Evolutionary conservation across 2,888 invertebrate genomes (phyloP).

Genomic region (Pasiphila rectangulata): DNA sequence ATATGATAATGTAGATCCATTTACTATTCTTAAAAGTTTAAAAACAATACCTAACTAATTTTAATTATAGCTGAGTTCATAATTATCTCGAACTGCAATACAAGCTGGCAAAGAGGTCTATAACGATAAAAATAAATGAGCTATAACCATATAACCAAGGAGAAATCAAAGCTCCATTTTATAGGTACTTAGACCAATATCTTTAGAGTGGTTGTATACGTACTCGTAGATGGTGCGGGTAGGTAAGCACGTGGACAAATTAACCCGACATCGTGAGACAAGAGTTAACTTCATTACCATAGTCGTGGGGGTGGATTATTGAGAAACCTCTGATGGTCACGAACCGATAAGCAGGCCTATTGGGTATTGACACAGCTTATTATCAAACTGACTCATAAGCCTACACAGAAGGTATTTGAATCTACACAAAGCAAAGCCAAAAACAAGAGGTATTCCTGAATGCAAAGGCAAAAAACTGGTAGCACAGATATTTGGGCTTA

Average conservation of each 20-base stretch:
- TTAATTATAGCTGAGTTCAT: too few relatives aligned
- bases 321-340: conserved; percentile 46
- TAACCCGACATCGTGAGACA: conserved; percentile 50
- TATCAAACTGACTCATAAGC: conserved; percentile 8
- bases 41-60: too few relatives aligned
- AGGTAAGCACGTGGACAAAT: conserved; percentile 36
- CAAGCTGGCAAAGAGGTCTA: too few relatives aligned
- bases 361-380: conserved; percentile 6
- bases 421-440: background rate
- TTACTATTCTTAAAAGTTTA: too few relatives aligned
- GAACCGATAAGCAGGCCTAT: conserved; percentile 37
- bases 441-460: background rate
- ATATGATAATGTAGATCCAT: too few relatives aligned
- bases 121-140: too few relatives aligned
- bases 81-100: too few relatives aligned
- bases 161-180: background rate
- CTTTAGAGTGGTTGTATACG: too few relatives aligned
- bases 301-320: conserved; percentile 58
- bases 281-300: conserved; percentile 58
- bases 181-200: too few relatives aligned
- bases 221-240: too few relatives aligned
- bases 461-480: conserved; percentile 8
- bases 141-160: too few relatives aligned
- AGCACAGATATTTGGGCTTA: conserved; percentile 6
- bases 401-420: background rate